Evolutionary conservation across 2,797 vertebrate genomes (phyloP), one percentile per base, ranked within the genome.

Genomic region (Notamacropus eugenii): DNA sequence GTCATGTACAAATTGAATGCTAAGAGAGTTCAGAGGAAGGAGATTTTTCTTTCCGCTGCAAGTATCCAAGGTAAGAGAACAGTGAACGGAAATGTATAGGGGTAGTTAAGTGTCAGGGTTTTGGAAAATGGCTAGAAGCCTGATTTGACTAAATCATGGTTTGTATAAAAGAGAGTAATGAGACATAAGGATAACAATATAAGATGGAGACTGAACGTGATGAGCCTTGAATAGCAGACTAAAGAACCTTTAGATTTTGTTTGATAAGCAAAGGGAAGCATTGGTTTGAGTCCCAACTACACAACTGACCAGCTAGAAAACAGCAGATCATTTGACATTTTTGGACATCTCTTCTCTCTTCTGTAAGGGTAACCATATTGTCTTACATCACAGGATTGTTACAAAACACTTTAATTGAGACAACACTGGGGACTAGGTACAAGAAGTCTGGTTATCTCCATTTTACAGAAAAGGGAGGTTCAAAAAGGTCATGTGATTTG

Each of bases 381-480:
- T 46, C 74, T 82, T 82, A 24, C 40, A 2, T 82, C 40, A 46
- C 40, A 82, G 24, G 40, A 87, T 46, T 87, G 40, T 46, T 0
- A 87, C 40, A 87, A 87, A 82, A 87, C 8, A 28, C 4, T 87
- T 50, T 27, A n/a, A 74, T 74, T 74, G 27, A 87, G 74, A 50
- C 24, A 11, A 50, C 24, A 50, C 40, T 46, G 24, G 50, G 74
- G 50, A 0, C 40, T 87, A 87, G 3, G 22, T 46, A 46, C 24
- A 50, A 87, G 74, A 87, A 87, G 10, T 46, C 5, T 87, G 2
- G 2, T 46, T 46, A 27, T 82, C 1, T 27, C n/a, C 2, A 93
- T 92, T 92, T 96, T 56, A 55, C 55, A 55, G 55, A 24, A 91
- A 96, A 46, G 40, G 27, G 19, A 92, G 52, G 56, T 59, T 62